Conservation (phyloP, 2,797 vertebrate species). For the Cuculus canorus region DNA sequence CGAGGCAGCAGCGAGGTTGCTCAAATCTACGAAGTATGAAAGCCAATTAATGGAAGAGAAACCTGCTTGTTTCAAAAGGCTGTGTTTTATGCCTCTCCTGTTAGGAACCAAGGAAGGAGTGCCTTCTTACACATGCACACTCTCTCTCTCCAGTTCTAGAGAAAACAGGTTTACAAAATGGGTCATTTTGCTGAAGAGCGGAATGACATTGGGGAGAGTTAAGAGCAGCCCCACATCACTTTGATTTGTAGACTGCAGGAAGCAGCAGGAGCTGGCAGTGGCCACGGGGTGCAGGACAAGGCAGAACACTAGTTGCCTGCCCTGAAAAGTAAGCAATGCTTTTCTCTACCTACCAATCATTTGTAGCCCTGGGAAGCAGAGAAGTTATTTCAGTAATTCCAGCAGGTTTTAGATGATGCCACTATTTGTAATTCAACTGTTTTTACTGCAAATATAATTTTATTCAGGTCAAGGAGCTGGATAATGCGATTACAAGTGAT, state of each 20-base stretch:
- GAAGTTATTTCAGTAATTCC: not conserved
- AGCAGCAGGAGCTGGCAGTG: not conserved
- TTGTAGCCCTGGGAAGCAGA: not conserved
- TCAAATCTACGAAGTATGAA: not conserved
- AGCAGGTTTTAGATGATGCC: not conserved
- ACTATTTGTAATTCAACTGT: not conserved
- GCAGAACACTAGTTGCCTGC: not conserved
- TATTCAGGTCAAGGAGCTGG: not conserved
- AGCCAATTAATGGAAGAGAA: not conserved
- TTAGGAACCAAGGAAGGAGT: not conserved
- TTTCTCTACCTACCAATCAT: not conserved
- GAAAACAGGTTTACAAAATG: rapidly evolving
- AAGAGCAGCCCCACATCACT: not conserved
- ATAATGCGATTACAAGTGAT: not conserved
- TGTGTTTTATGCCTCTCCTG: not conserved
- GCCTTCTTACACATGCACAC: not conserved
- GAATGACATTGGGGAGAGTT: not conserved
- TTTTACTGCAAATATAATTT: constrained; percentile 7
- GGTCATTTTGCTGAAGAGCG: not conserved
- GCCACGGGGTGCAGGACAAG: not conserved
- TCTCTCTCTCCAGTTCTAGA: not conserved
- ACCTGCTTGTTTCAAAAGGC: not conserved
- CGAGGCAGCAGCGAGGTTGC: not conserved
- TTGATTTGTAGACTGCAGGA: not conserved
- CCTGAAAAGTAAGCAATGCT: not conserved